phyloP scores from a whole-genome alignment of 1,140 invertebrate species.

The Scylla paramamosain region DNA sequence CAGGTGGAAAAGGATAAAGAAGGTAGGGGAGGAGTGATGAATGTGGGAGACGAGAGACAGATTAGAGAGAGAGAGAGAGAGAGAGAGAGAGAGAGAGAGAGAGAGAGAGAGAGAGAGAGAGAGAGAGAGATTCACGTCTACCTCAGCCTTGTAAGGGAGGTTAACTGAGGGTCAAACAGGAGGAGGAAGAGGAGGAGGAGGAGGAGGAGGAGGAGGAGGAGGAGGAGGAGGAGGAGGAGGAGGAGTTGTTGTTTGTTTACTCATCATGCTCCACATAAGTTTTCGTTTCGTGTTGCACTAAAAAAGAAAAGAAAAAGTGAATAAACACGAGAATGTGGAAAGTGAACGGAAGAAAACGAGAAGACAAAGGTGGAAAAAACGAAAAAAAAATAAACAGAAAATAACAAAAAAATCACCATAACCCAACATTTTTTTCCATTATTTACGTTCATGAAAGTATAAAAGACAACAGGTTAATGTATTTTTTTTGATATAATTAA shows the following conservation, averaged over 20 bases:
- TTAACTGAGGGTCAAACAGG: background rate
- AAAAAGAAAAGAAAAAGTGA: background rate
- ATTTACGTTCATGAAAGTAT: constrained; percentile 5
- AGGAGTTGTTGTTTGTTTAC: constrained; percentile 24
- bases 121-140: background rate
- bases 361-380: no score
- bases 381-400: no score
- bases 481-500: no score
- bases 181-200: background rate
- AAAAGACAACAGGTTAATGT: background rate
- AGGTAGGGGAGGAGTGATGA: background rate
- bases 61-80: background rate
- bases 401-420: no score
- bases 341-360: no score
- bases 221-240: background rate
- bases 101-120: background rate
- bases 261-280: background rate
- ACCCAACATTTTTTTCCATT: background rate
- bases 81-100: background rate
- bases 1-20: background rate
- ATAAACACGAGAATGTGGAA: no score
- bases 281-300: background rate
- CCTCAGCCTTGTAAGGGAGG: background rate
- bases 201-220: background rate
- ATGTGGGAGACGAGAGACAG: background rate